These are phyloP conservation scores for Chromoteleia sp. DNA, from an alignment of 2,888 invertebrate genomes.

Conservation along the genomic window DNA sequence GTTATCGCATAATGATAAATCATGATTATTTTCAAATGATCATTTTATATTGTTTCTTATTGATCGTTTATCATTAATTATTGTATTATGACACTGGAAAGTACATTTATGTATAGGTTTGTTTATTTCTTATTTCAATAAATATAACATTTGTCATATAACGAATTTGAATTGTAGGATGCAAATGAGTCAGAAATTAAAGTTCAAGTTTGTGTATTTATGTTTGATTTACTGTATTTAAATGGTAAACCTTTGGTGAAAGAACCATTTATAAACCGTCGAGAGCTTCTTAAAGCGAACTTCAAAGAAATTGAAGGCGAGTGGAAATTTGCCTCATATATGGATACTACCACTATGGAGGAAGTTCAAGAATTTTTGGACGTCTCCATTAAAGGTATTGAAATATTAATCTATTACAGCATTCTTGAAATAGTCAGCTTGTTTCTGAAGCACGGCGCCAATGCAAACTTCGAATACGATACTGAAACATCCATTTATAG, in stretches of 20 bases:
- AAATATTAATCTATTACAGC: no score
- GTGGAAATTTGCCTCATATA: conserved; percentile 94
- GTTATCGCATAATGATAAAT: no score
- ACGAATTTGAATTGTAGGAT: conserved; percentile 85
- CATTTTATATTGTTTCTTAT: no score
- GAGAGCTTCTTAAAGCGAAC: conserved; percentile 89
- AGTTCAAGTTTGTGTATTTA: conserved; percentile 97
- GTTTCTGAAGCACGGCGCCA: no score
- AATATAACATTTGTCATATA: conserved; percentile 1
- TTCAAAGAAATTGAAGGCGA: conserved; percentile 91
- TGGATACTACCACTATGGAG: conserved; percentile 94
- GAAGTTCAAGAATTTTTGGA: conserved; percentile 97
- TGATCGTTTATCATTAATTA: no score
- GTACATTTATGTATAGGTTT: no score
- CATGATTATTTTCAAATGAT: no score
- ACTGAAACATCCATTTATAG: no score
- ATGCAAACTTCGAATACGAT: no score
- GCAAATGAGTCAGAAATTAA: conserved; percentile 91
- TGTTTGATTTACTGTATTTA: conserved; percentile 97
- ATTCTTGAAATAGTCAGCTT: no score
- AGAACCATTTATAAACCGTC: conserved; percentile 90
- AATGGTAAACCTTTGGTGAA: conserved; percentile 94
- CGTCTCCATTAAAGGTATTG: conserved; percentile 94
- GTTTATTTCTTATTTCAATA: no score
- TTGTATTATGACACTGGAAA: no score